A percentile compares a stretch with the other conserved stretches of the same genome.
Evolutionary conservation across 2,797 vertebrate species (phyloP).

Genomic region (Acanthornis magna): DNA sequence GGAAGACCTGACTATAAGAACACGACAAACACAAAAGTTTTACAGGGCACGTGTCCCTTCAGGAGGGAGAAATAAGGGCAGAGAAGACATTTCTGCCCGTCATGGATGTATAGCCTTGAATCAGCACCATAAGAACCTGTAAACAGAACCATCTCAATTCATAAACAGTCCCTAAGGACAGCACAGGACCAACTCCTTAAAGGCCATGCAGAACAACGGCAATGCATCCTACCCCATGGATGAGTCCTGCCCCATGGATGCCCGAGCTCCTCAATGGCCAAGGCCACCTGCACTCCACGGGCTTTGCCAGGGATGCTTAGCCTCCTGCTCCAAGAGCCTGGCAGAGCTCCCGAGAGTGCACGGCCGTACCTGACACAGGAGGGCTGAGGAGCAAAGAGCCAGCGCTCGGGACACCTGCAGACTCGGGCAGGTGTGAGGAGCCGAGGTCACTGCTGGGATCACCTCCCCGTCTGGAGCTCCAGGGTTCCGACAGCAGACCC

Average conservation of each 20-base stretch:
- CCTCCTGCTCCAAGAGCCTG: neutral
- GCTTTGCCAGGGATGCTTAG: fast-evolving
- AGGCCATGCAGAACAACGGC: fast-evolving
- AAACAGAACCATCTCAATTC: neutral
- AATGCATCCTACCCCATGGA: fast-evolving
- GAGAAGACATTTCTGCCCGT: neutral
- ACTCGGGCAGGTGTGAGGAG: neutral
- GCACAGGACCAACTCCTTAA: fast-evolving
- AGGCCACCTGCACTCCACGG: neutral
- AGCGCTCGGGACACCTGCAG: neutral
- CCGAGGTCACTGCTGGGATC: fast-evolving
- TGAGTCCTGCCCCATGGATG: fast-evolving
- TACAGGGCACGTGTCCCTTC: fast-evolving
- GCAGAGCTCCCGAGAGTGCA: neutral
- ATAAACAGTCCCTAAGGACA: neutral
- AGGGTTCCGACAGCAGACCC: fast-evolving
- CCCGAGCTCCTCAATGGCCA: fast-evolving
- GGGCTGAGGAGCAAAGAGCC: neutral
- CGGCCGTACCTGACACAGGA: neutral
- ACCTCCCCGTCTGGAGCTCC: fast-evolving
- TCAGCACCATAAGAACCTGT: neutral
- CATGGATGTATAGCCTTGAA: fast-evolving
- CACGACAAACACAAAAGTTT: neutral
- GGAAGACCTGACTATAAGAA: neutral
- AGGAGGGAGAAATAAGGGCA: fast-evolving